phyloP scores from a whole-genome alignment of 2,888 invertebrate species.

The Dynastes hyllus region DNA sequence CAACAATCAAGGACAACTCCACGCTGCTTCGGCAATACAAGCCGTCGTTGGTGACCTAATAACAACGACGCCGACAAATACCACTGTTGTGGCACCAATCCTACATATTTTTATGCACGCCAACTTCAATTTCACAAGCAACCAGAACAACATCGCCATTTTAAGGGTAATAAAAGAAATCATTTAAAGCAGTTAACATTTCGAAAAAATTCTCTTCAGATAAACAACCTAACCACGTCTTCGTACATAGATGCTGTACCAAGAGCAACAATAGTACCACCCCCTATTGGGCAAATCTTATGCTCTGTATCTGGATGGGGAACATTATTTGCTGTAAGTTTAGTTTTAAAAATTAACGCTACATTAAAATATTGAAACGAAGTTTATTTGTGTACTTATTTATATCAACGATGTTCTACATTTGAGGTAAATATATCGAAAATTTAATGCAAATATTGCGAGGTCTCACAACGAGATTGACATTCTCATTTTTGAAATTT shows the following conservation, averaged over 20 bases:
- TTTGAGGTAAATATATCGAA: too few relatives aligned
- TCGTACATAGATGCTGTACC: slow-evolving; percentile 26
- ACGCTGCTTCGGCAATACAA: slow-evolving; percentile 8
- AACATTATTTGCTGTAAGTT: slow-evolving; percentile 41
- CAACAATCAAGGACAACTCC: slow-evolving; percentile 16
- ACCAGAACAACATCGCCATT: slow-evolving; percentile 47
- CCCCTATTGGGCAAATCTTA: not conserved
- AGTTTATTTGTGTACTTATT: too few relatives aligned
- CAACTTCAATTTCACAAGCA: slow-evolving; percentile 17
- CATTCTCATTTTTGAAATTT: too few relatives aligned
- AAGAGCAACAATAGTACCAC: slow-evolving; percentile 31
- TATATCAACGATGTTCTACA: too few relatives aligned
- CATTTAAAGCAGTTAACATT: not conserved
- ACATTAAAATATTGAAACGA: too few relatives aligned
- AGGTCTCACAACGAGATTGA: too few relatives aligned
- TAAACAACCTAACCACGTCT: not conserved
- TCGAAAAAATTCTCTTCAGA: not conserved
- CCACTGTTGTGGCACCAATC: slow-evolving; percentile 31
- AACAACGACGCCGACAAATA: not conserved
- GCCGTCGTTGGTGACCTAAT: slow-evolving; percentile 50
- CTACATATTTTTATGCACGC: slow-evolving; percentile 44
- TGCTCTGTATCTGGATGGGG: slow-evolving; percentile 56
- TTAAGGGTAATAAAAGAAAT: slow-evolving; percentile 42
- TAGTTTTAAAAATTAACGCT: slow-evolving; percentile 14
- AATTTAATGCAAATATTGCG: too few relatives aligned